A percentile compares a stretch with the other conserved stretches of the same genome.
phyloP scores from a whole-genome alignment of 2,113 vertebrate species.

The Notothenia coriiceps region DNA sequence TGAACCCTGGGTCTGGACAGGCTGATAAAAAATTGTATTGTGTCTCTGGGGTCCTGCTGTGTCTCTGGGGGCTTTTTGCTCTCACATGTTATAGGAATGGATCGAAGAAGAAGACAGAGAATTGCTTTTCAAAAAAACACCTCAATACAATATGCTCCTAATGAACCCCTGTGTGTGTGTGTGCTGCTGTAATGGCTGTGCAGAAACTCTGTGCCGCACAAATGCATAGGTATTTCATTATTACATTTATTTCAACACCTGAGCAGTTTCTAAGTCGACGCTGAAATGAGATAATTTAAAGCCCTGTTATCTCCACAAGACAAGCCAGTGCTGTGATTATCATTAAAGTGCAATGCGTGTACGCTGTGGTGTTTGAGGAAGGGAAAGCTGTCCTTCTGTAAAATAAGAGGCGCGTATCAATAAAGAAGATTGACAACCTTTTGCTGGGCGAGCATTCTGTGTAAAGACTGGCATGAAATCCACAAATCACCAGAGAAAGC shows the following conservation, averaged over 20 bases:
- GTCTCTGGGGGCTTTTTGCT: conserved; percentile 51
- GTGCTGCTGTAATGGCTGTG: conserved; percentile 20
- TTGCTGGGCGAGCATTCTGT: conserved; percentile 12
- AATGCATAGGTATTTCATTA: conserved; percentile 52
- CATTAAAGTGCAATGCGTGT: conserved; percentile 34
- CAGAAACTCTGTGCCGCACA: conserved; percentile 22
- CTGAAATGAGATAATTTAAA: conserved; percentile 64
- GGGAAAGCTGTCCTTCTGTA: not conserved
- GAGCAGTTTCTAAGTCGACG: conserved; percentile 44
- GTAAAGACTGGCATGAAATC: conserved; percentile 25
- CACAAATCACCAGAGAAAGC: conserved; percentile 39
- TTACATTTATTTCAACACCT: conserved; percentile 70
- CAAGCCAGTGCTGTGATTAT: conserved; percentile 29
- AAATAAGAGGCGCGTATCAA: conserved; percentile 12
- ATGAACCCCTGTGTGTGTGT: conserved; percentile 52
- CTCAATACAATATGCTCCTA: conserved; percentile 47
- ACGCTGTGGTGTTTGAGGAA: conserved; percentile 2
- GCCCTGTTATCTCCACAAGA: conserved; percentile 40
- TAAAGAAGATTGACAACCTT: conserved; percentile 10
- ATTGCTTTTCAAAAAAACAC: conserved; percentile 32
- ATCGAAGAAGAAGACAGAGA: conserved; percentile 26
- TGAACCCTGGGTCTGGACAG: conserved; percentile 43
- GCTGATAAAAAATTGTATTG: conserved; percentile 68
- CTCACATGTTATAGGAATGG: conserved; percentile 46
- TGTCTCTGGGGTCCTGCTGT: conserved; percentile 45